These are phyloP conservation scores for Pongo abelii DNA, from an alignment of 2,113 vertebrate genomes.

Conservation along the genomic window DNA sequence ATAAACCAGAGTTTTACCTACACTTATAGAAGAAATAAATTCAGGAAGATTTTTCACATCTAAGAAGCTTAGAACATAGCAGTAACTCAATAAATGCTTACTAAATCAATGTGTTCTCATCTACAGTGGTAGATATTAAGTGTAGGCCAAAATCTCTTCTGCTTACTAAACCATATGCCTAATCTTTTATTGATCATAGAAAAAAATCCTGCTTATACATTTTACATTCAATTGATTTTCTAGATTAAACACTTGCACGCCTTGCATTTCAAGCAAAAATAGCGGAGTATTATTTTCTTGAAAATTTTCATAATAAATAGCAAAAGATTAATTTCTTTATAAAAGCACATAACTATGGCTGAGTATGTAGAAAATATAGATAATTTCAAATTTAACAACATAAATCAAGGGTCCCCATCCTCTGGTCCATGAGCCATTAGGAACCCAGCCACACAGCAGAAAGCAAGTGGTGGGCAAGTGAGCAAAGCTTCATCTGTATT, in stretches of 20 bases:
- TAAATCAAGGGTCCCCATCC: neutral
- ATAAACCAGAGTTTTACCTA: neutral
- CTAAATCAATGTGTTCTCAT: neutral
- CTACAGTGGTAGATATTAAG: neutral
- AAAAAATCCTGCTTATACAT: neutral
- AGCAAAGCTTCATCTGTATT: no score
- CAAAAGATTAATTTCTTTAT: neutral
- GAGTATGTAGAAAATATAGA: neutral
- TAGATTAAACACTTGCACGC: neutral
- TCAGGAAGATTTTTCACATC: neutral
- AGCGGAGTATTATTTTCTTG: neutral
- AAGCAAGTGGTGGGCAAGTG: no score
- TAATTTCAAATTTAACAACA: neutral
- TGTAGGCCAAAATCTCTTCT: neutral
- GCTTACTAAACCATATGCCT: neutral
- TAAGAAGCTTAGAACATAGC: neutral
- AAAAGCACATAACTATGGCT: neutral
- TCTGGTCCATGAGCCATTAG: no score
- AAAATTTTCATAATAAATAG: neutral
- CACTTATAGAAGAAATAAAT: neutral
- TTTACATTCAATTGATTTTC: neutral
- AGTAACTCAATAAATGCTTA: neutral
- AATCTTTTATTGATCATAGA: neutral
- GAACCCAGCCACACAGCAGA: no score
- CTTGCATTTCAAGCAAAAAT: neutral